Evolutionary conservation across 2,113 vertebrate genomes (phyloP), one percentile per base, ranked within the genome.

Genomic region (Mandrillus leucophaeus): DNA sequence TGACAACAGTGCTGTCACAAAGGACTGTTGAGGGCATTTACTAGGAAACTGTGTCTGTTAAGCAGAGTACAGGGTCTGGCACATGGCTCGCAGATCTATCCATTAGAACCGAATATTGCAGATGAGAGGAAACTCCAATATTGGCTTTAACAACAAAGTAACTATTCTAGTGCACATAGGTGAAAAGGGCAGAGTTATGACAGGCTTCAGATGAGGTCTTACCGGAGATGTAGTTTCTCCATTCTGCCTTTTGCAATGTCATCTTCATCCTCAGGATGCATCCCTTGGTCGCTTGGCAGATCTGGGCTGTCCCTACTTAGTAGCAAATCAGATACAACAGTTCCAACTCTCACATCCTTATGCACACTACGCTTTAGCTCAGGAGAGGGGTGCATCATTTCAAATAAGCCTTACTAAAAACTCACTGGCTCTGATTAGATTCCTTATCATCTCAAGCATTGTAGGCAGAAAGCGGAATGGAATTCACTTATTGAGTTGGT

Each of bases 131-230:
- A 85, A 66, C 23, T 35, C 35, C 32, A 35, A 16, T n/a, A 50
- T 35, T 79, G 38, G 18, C 59, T 85, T 92, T 59, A 72, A 64
- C 18, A 30, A 50, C 10, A 45, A 14, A 50, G 48, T 32, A 72
- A 18, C 11, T 6, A 13, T 35, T 7, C 11, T 38, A 2, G 17
- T 45, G 18, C 3, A 11, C 0, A 6, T 23, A 40, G 40, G 2
- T 57, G 43, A 81, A 55, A 27, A 45, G 72, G 16, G 43, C 18
- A 61, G 32, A 81, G 32, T 45, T 66, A 23, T 10, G 32, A 43
- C 48, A 95, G 66, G 12, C n/a, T 97, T 81, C 57, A 40, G n/a
- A 57, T n/a, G 76, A 61, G 27, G 16, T 83, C 66, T 80, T 75
- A 8, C 35, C 35, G 25, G 13, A 38, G 23, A 38, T 59, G 17